These are phyloP conservation scores for Cotesia congregata DNA, from an alignment of 2,888 invertebrate genomes.

Conservation along the genomic window DNA sequence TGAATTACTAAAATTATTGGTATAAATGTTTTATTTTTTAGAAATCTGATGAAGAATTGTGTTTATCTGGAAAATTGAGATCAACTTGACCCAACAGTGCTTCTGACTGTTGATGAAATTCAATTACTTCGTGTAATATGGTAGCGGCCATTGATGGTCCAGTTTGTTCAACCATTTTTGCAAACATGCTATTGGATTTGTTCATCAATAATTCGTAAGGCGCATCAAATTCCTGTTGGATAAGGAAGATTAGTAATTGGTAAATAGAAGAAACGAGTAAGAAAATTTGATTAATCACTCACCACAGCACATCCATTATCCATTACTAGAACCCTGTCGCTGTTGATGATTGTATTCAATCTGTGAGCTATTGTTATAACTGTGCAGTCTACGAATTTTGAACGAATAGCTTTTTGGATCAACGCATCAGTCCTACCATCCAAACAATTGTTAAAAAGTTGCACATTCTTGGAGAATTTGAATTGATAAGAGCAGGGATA, in stretches of 20 bases:
- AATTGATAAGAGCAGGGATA: neutral
- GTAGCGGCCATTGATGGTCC: neutral
- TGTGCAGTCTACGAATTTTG: constrained; percentile 74
- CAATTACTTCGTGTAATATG: neutral
- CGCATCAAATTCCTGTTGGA: neutral
- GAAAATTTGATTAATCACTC: neutral
- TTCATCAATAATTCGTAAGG: neutral
- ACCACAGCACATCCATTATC: constrained; percentile 81
- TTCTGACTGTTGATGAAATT: neutral
- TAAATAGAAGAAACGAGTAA: neutral
- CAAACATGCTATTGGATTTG: neutral
- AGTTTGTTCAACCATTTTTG: neutral
- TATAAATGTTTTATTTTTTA: neutral
- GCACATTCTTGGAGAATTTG: constrained; percentile 1
- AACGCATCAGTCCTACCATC: constrained; percentile 72
- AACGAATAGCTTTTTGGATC: constrained; percentile 75
- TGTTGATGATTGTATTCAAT: constrained; percentile 93
- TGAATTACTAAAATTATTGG: too few species aligned
- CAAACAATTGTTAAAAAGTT: neutral
- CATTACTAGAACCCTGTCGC: constrained; percentile 89
- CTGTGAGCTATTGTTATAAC: constrained; percentile 85
- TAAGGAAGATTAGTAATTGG: neutral
- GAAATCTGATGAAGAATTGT: neutral
- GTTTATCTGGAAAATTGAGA: neutral
- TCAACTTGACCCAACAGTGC: neutral